Evolutionary conservation across 2,797 vertebrate species (phyloP), one percentile per base, ranked within the genome.

Genomic region (Enteromius afrohamiltoni): DNA sequence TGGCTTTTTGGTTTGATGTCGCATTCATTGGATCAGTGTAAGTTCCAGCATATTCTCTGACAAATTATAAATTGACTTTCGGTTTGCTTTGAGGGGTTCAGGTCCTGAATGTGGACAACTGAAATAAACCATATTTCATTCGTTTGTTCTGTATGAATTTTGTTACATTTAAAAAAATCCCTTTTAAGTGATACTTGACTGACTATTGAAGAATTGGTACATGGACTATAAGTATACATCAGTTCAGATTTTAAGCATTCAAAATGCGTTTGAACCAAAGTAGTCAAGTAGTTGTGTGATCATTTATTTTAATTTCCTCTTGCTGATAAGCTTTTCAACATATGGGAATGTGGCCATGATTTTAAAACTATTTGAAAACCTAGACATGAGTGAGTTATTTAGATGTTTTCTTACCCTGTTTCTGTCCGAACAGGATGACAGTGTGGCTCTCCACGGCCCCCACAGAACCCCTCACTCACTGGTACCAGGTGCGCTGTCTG

Each of bases 1-100:
- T 99, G 91, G 97, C 97, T 6, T 99, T 99, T 94, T 99, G 97
- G 97, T 99, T 99, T 73, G 97, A 98, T 6, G 97, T 99, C 71
- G 97, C 97, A 9, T 98, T 99, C 85, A 96, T 99, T 47, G 97
- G 97, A 90, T 97, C 97, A 91, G 93, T 94, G 97, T 99, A 93
- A 93, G 97, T 95, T 31, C 0, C 0, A 7, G 26, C 3, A 9
- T 21, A 17, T 4, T 37, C 40, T 21, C 26, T 23, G n/a, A n/a
- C n/a, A 10, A 3, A 55, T 55, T 55, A 55, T 17, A 55, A 55
- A 3, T n/a, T 55, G 53, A 10, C 53, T 55, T n/a, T n/a, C 8
- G 0, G 5, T 55, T 55, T 55, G 51, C 9, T 55, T n/a, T 55
- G 8, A 51, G 21, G 21, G 8, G 7, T n/a, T 55, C 53, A 10